Percentiles rank a stretch among this genome's conserved stretches.
These are phyloP conservation scores for Uropsilus gracilis DNA, from an alignment of 2,113 vertebrate species.

Conservation along the genomic window DNA sequence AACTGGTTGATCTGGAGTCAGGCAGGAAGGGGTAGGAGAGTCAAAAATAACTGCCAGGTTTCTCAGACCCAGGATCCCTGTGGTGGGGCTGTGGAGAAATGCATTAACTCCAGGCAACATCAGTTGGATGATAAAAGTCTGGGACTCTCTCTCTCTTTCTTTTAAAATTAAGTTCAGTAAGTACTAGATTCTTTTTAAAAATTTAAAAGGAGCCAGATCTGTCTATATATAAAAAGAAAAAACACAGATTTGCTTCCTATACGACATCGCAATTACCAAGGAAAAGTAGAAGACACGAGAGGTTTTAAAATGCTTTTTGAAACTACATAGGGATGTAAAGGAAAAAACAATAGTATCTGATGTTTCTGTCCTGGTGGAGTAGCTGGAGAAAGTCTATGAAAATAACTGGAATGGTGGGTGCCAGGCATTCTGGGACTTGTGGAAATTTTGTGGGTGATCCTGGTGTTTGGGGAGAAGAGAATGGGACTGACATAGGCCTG, in stretches of 20 bases:
- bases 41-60: background rate
- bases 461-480: background rate
- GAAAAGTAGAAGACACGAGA: slow-evolving; percentile 45
- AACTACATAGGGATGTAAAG: background rate
- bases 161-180: background rate
- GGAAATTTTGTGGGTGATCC: background rate
- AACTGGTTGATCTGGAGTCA: background rate
- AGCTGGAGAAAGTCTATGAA: slow-evolving; percentile 36
- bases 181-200: background rate
- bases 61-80: background rate
- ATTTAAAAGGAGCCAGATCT: slow-evolving; percentile 29
- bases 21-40: background rate
- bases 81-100: background rate
- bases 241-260: background rate
- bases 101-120: background rate
- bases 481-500: background rate
- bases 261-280: background rate
- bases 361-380: slow-evolving; percentile 7
- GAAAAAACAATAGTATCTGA: background rate
- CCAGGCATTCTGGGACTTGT: background rate
- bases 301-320: slow-evolving; percentile 20
- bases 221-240: slow-evolving; percentile 19
- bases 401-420: background rate
- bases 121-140: background rate
- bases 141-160: background rate